Evolutionary conservation across 2,888 invertebrate genomes (phyloP).

Genomic region (Panopea generosa): DNA sequence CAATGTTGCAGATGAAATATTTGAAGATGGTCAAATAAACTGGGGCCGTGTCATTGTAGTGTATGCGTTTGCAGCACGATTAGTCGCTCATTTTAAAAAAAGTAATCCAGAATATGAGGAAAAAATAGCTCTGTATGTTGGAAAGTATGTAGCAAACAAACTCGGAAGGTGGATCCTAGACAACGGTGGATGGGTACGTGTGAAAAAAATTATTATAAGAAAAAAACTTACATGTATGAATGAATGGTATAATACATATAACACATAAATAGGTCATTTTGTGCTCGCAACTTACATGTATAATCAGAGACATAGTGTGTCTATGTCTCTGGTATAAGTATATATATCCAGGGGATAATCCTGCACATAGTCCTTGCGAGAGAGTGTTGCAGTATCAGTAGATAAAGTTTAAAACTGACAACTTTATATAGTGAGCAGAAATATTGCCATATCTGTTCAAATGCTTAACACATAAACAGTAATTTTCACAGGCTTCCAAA

Average conservation of each 20-base stretch:
- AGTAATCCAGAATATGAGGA: constrained; percentile 64
- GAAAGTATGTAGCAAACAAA: constrained; percentile 81
- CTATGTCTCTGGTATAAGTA: no score
- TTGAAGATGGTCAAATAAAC: constrained; percentile 82
- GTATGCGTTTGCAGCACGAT: constrained; percentile 81
- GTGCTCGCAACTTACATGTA: no score
- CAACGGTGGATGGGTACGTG: constrained; percentile 84
- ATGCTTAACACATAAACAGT: no score
- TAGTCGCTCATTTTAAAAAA: constrained; percentile 73
- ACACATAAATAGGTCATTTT: no score
- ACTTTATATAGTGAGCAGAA: no score
- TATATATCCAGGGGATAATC: no score
- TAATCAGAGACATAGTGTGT: no score
- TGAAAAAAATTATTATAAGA: background rate
- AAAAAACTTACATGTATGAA: background rate
- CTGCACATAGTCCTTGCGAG: no score
- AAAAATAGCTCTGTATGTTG: constrained; percentile 80
- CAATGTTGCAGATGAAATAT: constrained; percentile 82
- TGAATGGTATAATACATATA: background rate
- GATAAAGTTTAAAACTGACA: no score
- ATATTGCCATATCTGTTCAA: no score
- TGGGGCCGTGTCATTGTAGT: constrained; percentile 84
- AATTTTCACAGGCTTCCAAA: no score
- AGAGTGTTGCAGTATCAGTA: no score
- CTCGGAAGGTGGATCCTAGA: constrained; percentile 81